Evolutionary conservation across 2,797 vertebrate species (phyloP).

Genomic region (Heliangelus exortis): DNA sequence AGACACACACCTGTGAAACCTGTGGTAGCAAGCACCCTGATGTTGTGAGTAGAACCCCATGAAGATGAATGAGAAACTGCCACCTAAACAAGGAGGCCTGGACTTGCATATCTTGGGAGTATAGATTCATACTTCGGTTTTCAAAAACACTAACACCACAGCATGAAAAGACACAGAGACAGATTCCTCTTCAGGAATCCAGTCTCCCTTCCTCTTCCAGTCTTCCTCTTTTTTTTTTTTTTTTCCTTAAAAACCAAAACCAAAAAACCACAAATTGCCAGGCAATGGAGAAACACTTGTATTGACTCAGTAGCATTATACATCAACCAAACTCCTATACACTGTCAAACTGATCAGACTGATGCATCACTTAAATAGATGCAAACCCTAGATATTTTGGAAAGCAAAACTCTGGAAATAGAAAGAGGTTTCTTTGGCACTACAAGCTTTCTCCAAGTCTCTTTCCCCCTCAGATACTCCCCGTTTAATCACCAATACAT

Average conservation of each 20-base stretch:
- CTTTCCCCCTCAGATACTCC: neutral
- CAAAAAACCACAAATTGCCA: neutral
- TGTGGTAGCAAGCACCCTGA: neutral
- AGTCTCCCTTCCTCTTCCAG: too few species aligned
- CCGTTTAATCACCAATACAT: neutral
- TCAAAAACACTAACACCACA: neutral
- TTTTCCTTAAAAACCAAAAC: neutral
- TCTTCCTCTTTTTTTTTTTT: neutral
- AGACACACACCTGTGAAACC: neutral
- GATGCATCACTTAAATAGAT: neutral
- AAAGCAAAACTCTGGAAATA: neutral
- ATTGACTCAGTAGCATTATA: neutral
- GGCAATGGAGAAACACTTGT: neutral
- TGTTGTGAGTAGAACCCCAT: rapidly evolving
- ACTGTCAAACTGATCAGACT: neutral
- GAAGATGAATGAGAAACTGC: neutral
- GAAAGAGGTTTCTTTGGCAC: neutral
- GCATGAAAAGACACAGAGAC: neutral
- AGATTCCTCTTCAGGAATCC: too few species aligned
- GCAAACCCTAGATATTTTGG: neutral
- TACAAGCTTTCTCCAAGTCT: neutral
- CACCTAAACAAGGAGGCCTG: neutral
- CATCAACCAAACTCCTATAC: neutral
- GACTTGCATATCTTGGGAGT: neutral
- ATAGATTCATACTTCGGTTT: neutral